These are phyloP conservation scores for Mesochorus sp. DNA, from an alignment of 2,888 invertebrate species.

Conservation along the genomic window DNA sequence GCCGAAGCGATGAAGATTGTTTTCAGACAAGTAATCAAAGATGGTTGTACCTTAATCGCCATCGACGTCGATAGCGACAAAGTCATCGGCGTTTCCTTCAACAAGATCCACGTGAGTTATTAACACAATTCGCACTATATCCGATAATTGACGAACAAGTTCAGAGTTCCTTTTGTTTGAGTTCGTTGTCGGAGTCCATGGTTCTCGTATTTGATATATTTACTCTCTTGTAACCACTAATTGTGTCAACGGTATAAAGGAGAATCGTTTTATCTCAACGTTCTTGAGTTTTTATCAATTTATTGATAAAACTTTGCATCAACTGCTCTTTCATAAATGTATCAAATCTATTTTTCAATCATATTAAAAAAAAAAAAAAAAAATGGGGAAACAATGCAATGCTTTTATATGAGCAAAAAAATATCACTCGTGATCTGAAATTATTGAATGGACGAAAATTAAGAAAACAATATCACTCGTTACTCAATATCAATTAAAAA, in stretches of 20 bases:
- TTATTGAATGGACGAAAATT: no score
- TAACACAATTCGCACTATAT: neutral
- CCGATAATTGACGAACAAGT: neutral
- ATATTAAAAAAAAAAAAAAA: no score
- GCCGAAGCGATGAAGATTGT: conserved; percentile 70
- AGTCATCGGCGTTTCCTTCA: conserved; percentile 86
- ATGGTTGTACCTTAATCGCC: conserved; percentile 86
- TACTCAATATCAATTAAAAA: no score
- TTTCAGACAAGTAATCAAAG: conserved; percentile 79
- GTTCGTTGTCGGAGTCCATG: no score
- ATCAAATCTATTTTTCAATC: neutral
- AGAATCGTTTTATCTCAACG: neutral
- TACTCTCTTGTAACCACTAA: neutral
- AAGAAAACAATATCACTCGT: no score
- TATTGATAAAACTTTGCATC: neutral
- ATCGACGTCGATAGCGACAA: conserved; percentile 83
- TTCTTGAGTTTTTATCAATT: neutral
- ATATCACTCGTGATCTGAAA: no score
- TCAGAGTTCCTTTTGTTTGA: neutral
- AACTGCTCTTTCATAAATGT: neutral
- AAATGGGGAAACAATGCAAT: no score
- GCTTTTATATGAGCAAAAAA: no score
- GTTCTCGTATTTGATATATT: neutral
- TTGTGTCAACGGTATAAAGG: neutral
- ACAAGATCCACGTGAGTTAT: conserved; percentile 86